These are phyloP conservation scores for Hippocampus comes DNA, from an alignment of 2,113 vertebrate species.

Conservation along the genomic window DNA sequence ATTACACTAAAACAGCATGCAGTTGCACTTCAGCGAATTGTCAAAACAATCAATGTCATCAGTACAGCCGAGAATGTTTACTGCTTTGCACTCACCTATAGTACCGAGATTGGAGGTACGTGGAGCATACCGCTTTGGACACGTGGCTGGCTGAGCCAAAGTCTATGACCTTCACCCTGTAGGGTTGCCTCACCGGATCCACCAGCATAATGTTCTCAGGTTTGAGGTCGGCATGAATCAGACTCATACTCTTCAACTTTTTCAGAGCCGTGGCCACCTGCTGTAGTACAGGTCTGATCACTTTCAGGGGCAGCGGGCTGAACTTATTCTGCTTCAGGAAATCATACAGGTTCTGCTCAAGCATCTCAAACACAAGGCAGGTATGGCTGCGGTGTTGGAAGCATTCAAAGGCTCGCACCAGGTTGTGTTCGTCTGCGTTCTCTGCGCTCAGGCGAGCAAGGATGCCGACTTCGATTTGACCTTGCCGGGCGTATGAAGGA, in stretches of 20 bases:
- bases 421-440: conserved; percentile 96
- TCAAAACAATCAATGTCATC: background rate
- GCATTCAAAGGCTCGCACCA: conserved; percentile 95
- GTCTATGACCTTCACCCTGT: conserved; percentile 98
- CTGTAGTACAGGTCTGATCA: conserved; percentile 95
- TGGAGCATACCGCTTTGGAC: conserved; percentile 98
- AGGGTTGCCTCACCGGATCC: conserved; percentile 95
- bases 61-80: background rate
- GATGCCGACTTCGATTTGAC: conserved; percentile 98
- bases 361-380: conserved; percentile 98
- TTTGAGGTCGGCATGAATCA: conserved; percentile 99
- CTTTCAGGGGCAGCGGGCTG: conserved; percentile 95
- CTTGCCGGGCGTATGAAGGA: conserved; percentile 95
- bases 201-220: conserved; percentile 99
- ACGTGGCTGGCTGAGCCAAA: conserved; percentile 98
- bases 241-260: conserved; percentile 95
- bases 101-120: conserved; percentile 98
- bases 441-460: conserved; percentile 92
- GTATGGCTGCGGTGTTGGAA: conserved; percentile 98
- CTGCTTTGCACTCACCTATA: conserved; percentile 84
- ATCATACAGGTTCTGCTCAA: conserved; percentile 98
- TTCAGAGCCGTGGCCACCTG: conserved; percentile 97
- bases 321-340: conserved; percentile 99
- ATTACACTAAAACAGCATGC: background rate
- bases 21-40: background rate